Base-by-base conservation (phyloP, 2,113 vertebrate species). In the Phyllostomus discolor region DNA sequence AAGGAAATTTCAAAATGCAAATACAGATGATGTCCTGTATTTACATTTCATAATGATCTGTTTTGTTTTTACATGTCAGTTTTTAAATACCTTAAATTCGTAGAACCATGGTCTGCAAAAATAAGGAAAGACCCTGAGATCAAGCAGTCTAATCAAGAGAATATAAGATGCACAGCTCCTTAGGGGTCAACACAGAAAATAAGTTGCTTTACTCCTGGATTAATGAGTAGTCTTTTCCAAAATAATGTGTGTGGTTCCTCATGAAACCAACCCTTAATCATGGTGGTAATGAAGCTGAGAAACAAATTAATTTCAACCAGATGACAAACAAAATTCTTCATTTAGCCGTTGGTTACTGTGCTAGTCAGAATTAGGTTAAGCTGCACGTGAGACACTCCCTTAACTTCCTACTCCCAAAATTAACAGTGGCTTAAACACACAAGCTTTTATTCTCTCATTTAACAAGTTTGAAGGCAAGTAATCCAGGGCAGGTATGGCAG, bases 1-100 rank as follows among this genome's bases (percentile, higher is more conserved):
- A 88, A 38, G 20, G 52, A 94, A 97, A 92, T 83, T 50, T 87
- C 54, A 89, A 94, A 93, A 66, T 67, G 20, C 35, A 91, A 91
- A 94, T 38, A 89, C 26, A 91, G 28, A 91, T 46, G 41, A 12
- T 41, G 4, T 35, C 20, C 20, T 54, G 9, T 28, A 81, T 33
- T 91, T 72, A 35, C 52, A 93, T 59, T 94, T 89, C 31, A 85
- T 73, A 91, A 86, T 73, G 28, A 80, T 14, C 2, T 31, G 24
- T 54, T 84, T 41, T 57, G 28, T 64, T 86, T 96, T 57, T 82
- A 4, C 54, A 87, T 78, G 20, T 48, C 24, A 92, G 94, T 46
- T 94, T 83, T 33, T 59, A 4, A 89, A 92, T 66, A 64, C 10
- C 76, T 88, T 48, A 83, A 90, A 91, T 72, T 73, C 59, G 96